Base-by-base conservation (phyloP, 2,113 vertebrate species). In the Mobula hypostoma region DNA sequence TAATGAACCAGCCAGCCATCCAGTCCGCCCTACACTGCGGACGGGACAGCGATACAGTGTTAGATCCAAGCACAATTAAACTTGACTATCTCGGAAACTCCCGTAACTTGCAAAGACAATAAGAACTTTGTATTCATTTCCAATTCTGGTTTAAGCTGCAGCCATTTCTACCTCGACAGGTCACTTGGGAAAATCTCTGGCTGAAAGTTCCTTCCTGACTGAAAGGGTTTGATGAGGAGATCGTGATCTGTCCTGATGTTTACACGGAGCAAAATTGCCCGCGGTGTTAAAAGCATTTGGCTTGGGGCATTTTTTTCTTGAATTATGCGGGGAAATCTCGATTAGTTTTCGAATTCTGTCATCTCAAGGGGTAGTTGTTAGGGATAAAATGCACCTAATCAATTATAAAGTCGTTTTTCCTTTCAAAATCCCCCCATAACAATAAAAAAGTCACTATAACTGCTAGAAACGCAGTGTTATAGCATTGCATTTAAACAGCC, bases 331-430 rank as follows among this genome's bases (percentile, higher is more conserved):
- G 40, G 8, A 56, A n/a, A 63, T 88, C 15, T 88, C 58, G 61
- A 61, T 88, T 58, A 27, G 27, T 11, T 27, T n/a, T 87, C 12
- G 48, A 17, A 56, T 58, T 24, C 82, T 56, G 21, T 85, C 82
- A 48, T 56, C 58, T 88, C 24, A 17, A 61, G 27, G 24, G 61
- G 83, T n/a, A 24, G 61, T 15, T 63, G 58, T n/a, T n/a, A 88
- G 14, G 83, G 83, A 88, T n/a, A 63, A 63, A 70, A 88, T 63
- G 61, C 58, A 88, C 29, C 83, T 88, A 56, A 63, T 88, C 83
- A 56, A 88, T 88, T 63, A 29, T 24, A 63, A 88, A 29, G 15
- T 29, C 15, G 83, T 27, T 61, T 88, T 58, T 56, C 6, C 68
- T 70, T 70, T 70, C 11, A 70, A 70, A 70, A 70, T 70, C 8